A percentile compares a stretch with the other conserved stretches of the same genome.
phyloP scores from a whole-genome alignment of 1,140 invertebrate species.

The Rhopalosiphum maidis region DNA sequence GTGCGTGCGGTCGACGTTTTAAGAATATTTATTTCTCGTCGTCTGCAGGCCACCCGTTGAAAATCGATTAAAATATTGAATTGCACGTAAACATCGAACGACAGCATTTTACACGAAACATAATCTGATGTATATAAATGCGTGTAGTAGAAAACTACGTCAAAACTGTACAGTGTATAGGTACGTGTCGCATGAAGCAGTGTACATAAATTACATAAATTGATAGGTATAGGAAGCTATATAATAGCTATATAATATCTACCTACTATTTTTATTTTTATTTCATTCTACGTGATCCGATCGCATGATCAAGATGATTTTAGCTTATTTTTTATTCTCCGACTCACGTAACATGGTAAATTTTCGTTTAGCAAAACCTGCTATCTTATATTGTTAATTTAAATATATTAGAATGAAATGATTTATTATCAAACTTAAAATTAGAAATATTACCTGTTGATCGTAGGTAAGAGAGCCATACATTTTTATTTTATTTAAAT shows the following conservation, averaged over 20 bases:
- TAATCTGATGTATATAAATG: neutral
- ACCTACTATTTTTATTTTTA: neutral
- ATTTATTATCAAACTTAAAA: neutral
- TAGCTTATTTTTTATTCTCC: neutral
- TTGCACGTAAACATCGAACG: neutral
- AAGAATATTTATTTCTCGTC: neutral
- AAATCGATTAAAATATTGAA: slow-evolving; percentile 21
- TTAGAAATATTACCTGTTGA: neutral
- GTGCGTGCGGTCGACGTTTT: slow-evolving; percentile 9
- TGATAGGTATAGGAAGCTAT: neutral
- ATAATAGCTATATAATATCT: no score
- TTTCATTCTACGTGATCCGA: neutral
- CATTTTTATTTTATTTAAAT: no score
- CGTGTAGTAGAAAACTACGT: neutral
- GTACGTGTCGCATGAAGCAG: neutral
- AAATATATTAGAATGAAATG: neutral
- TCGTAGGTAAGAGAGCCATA: neutral
- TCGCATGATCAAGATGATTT: neutral
- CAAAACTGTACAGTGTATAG: neutral
- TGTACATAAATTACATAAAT: neutral
- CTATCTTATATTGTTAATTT: neutral
- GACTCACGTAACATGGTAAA: neutral
- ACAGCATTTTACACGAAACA: neutral
- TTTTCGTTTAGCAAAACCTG: neutral
- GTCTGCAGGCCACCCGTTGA: neutral